Conservation (phyloP, 2,113 vertebrate species). For the Phrynosoma blainvillii region DNA sequence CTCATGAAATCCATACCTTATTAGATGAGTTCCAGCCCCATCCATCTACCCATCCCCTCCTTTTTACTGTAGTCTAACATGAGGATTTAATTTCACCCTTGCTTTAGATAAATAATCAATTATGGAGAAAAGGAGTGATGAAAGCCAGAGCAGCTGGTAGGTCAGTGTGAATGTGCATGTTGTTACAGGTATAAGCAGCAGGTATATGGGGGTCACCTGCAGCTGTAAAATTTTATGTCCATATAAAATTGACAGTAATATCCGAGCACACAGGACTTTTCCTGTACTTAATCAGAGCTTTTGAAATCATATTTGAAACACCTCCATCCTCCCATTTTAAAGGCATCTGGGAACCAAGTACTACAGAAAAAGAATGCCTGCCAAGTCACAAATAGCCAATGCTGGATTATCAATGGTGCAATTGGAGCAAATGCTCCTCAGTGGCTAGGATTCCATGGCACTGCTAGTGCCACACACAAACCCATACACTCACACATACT, state of each 20-base stretch:
- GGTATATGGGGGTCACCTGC: neutral
- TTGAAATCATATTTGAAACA: constrained; percentile 22
- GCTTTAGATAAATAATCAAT: neutral
- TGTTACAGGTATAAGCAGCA: rapidly evolving
- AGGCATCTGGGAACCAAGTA: neutral
- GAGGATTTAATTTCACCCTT: constrained; percentile 12
- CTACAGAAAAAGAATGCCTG: neutral
- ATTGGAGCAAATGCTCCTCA: no score
- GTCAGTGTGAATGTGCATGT: rapidly evolving
- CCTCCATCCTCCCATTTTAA: rapidly evolving
- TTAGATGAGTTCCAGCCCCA: constrained; percentile 61
- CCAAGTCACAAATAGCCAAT: neutral
- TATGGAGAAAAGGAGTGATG: neutral
- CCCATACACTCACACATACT: no score
- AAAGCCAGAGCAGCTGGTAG: rapidly evolving
- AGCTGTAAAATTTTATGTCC: constrained; percentile 33
- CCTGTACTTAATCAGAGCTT: neutral
- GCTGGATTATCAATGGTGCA: no score
- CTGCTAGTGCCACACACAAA: no score
- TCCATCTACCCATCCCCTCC: neutral
- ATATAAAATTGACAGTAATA: constrained; percentile 1
- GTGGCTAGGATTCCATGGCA: no score
- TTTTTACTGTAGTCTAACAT: rapidly evolving
- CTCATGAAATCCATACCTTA: constrained; percentile 78
- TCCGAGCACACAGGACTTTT: neutral